Evolutionary conservation across 2,888 invertebrate species (phyloP), one percentile per base, ranked within the genome.

Genomic region (Pseudeuparius sepicola): DNA sequence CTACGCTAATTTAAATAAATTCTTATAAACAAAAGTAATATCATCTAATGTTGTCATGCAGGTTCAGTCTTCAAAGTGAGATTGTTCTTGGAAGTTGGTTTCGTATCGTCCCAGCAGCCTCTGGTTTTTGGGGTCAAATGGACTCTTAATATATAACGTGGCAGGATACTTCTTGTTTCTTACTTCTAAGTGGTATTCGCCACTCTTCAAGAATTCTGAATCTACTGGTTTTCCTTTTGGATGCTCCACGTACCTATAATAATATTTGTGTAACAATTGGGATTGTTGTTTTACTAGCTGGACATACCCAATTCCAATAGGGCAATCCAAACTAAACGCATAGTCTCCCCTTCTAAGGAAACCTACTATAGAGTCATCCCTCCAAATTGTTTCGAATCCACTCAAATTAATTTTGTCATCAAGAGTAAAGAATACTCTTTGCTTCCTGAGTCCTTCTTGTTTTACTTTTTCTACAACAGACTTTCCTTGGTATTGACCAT

Each of bases 311-410:
- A 70, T 69, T 42, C 73, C 78, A 43, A 79, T 68, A 49, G 69
- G 70, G 37, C 63, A 65, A 40, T 69, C 70, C 29, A 75, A 58
- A 25, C 66, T 61, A 49, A 70, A 75, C 10, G 75, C 87, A 54
- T 78, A 89, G 45, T 88, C 88, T 1, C 83, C 88, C 54, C 89
- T 68, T 41, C 90, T 67, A 4, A 92, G 58, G 48, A 80, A 81
- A 7, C 90, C 90, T 4, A 87, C 84, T 0, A 79, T 67, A 47
- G 71, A 64, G 3, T 78, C 81, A 53, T 86, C 75, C 52, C 85
- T 71, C 64, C 77, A 87, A 52, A 92, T 78, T 0, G 82, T 78
- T 67, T 93, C 92, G 48, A 85, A 66, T 1, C 92, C 90, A 68
- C 82, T 85, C 24, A 93, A 54, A n/a, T 87, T 78, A 9, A 81